Evolutionary conservation across 2,797 vertebrate genomes (phyloP), one percentile per base, ranked within the genome.

Genomic region (Thamnophis elegans): DNA sequence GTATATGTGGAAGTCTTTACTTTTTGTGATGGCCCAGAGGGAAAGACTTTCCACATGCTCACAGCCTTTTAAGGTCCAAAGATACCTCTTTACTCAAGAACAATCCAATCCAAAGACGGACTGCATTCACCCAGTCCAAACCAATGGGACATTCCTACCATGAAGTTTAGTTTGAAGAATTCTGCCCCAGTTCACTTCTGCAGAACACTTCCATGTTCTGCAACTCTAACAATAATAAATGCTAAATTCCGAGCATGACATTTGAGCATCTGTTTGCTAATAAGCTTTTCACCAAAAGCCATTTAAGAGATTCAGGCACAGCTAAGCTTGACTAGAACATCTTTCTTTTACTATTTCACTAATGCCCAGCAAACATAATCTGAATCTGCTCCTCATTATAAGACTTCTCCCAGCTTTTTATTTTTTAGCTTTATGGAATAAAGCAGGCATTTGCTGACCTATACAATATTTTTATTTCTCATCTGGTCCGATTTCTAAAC

Each of bases 401-500:
- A 87, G 25, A 87, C 32, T 36, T 25, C 25, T 12, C 6, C 2
- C 9, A 26, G 20, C 16, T 4, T 5, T 18, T n/a, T n/a, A n/a
- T n/a, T 47, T 62, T 42, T 65, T 58, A 9, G 28, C 32, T 87
- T 87, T 78, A 9, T 53, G 54, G 54, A 88, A 26, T 82, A 59
- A 78, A 88, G 54, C 26, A 90, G 89, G 85, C 60, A 90, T 16
- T 73, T 87, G 54, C 42, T 90, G 28, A 87, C 82, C 36, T 92
- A 32, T 16, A 28, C 60, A 87, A 55, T 86, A 53, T 42, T 59
- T 53, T 54, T 26, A 42, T 28, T 26, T 73, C 36, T 53, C 26
- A 22, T 60, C 85, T 53, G 59, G 59, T n/a, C 89, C n/a, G 87
- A 59, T n/a, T 53, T 88, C 42, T 54, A 53, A 20, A 87, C n/a